Conservation (phyloP, 2,113 vertebrate genomes). For the Chaetura pelagica region DNA sequence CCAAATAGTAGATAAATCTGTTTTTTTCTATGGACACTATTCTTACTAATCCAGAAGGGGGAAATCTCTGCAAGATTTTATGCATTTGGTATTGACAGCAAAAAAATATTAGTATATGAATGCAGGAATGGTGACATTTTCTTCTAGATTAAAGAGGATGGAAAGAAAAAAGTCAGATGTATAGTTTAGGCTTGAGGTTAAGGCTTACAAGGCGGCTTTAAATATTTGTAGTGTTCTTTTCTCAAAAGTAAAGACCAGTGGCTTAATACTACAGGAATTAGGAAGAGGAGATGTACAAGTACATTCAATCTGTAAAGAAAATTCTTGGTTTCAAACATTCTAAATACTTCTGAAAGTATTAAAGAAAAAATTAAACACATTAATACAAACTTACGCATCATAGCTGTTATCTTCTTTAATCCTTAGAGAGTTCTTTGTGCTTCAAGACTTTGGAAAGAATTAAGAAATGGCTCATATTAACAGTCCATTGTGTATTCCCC, state of each 20-base stretch:
- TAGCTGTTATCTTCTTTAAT: background rate
- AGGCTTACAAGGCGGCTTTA: background rate
- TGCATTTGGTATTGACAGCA: background rate
- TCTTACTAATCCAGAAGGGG: background rate
- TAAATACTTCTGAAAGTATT: background rate
- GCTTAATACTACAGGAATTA: background rate
- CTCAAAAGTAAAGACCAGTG: background rate
- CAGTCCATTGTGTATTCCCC: background rate
- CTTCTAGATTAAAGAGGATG: background rate
- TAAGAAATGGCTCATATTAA: conserved; percentile 28
- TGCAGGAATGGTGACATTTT: background rate
- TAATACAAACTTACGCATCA: background rate
- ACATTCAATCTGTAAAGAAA: background rate
- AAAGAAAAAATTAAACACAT: background rate
- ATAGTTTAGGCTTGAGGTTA: background rate
- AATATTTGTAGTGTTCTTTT: background rate
- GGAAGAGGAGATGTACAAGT: background rate
- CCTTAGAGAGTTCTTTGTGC: background rate
- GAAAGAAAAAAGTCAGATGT: background rate
- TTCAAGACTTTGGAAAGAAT: background rate
- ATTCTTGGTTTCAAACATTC: background rate
- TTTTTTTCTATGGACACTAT: background rate
- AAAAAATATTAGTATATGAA: background rate
- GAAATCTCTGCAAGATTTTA: background rate
- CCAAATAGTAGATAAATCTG: background rate